Evolutionary conservation across 2,797 vertebrate genomes (phyloP).

Genomic region (Dicrostonyx torquatus): DNA sequence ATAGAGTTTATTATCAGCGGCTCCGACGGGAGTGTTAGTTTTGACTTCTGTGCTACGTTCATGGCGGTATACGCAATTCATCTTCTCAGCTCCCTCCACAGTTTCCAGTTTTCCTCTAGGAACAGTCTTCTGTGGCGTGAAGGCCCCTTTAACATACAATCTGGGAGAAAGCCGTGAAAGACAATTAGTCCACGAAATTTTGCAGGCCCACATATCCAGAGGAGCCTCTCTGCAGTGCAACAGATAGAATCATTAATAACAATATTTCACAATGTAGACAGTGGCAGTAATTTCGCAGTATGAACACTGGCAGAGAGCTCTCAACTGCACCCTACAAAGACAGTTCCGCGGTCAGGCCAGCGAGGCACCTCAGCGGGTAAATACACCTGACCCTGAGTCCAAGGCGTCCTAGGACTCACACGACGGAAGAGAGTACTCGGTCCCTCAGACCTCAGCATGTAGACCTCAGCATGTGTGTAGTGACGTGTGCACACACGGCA

Average conservation of each 20-base stretch:
- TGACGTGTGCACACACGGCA: not conserved
- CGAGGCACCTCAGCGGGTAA: not conserved
- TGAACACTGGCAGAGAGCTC: accelerated
- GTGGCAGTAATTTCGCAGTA: not conserved
- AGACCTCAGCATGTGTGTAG: not conserved
- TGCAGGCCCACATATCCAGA: not conserved
- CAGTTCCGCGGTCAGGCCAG: not conserved
- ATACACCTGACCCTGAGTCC: too few relatives aligned
- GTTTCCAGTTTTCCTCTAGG: not conserved
- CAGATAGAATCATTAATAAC: not conserved
- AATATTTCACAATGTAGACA: accelerated
- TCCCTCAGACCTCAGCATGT: not conserved
- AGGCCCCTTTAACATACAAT: not conserved
- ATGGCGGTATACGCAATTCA: accelerated
- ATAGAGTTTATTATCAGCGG: not conserved
- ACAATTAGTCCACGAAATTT: not conserved
- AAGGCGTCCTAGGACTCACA: too few relatives aligned
- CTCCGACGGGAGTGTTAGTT: not conserved
- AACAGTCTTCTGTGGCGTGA: not conserved
- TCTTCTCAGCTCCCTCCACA: not conserved
- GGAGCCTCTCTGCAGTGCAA: not conserved
- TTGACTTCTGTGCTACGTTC: accelerated
- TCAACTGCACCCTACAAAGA: accelerated
- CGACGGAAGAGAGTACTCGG: not conserved
- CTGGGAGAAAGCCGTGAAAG: not conserved